Conservation (phyloP, 2,113 vertebrate genomes). For the Tylochromis polylepis region DNA sequence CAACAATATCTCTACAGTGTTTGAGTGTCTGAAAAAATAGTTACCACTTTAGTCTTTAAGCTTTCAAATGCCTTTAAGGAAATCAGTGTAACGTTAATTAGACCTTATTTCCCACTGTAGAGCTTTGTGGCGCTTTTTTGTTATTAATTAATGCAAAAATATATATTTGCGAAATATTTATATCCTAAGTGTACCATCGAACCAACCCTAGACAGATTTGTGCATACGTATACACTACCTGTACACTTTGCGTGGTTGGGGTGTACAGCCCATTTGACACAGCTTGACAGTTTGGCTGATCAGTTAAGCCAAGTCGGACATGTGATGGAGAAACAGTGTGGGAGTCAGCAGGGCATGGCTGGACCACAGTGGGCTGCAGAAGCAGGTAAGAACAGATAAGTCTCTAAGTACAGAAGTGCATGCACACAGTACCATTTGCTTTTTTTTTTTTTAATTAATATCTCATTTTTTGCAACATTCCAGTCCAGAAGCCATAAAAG, state of each 20-base stretch:
- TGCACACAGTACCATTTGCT: background rate
- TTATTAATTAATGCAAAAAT: background rate
- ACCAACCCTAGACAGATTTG: background rate
- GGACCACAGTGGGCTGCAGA: slow-evolving; percentile 53
- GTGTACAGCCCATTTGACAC: slow-evolving; percentile 73
- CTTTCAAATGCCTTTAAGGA: background rate
- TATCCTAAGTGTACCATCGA: background rate
- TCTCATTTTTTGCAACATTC: background rate
- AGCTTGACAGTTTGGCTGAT: slow-evolving; percentile 62
- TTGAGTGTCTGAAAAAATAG: background rate
- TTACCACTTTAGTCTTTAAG: slow-evolving; percentile 9
- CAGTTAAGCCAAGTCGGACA: slow-evolving; percentile 69
- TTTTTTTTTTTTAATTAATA: background rate
- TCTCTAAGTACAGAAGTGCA: background rate
- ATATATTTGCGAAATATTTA: background rate
- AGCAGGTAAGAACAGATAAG: slow-evolving; percentile 29
- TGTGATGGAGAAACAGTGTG: slow-evolving; percentile 69
- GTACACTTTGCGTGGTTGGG: slow-evolving; percentile 49
- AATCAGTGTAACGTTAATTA: background rate
- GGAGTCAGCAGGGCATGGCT: slow-evolving; percentile 57
- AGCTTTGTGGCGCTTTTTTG: slow-evolving; percentile 3
- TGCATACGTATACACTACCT: slow-evolving; percentile 55
- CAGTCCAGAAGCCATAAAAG: background rate
- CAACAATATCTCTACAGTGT: background rate
- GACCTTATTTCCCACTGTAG: background rate